Evolutionary conservation across 2,113 vertebrate genomes (phyloP).

Genomic region (Stigmatopora nigra): DNA sequence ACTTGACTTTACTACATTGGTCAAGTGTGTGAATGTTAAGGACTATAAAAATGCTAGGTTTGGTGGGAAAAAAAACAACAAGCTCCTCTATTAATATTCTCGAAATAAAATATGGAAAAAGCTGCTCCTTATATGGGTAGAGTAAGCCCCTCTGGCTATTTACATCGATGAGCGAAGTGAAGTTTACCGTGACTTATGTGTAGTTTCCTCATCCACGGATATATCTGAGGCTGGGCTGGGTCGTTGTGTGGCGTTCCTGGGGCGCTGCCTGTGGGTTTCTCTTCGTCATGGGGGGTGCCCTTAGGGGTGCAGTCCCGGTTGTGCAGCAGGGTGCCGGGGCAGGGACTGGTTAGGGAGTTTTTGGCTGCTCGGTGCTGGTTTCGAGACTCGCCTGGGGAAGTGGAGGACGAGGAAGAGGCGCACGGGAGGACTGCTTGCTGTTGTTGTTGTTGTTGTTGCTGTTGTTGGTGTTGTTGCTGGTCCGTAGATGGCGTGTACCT

Average conservation of each 20-base stretch:
- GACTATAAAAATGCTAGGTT: neutral
- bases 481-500: slow-evolving; percentile 83
- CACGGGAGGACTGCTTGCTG: slow-evolving; percentile 75
- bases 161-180: neutral
- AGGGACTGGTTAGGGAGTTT: slow-evolving; percentile 77
- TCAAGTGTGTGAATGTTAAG: neutral
- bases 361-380: slow-evolving; percentile 81
- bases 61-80: neutral
- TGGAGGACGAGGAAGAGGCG: slow-evolving; percentile 79
- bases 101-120: too few species aligned
- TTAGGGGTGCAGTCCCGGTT: slow-evolving; percentile 85
- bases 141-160: neutral
- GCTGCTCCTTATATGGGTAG: neutral
- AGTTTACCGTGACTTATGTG: slow-evolving; percentile 97
- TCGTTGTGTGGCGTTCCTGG: slow-evolving; percentile 86
- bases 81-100: too few species aligned
- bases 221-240: slow-evolving; percentile 89
- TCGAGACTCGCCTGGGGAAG: slow-evolving; percentile 74
- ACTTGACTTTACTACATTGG: neutral
- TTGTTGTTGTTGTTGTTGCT: slow-evolving; percentile 53
- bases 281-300: slow-evolving; percentile 83
- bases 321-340: slow-evolving; percentile 80
- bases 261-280: slow-evolving; percentile 84
- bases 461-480: slow-evolving; percentile 31
- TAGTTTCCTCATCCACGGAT: slow-evolving; percentile 98